These are phyloP conservation scores for Colinus virginianus DNA, from an alignment of 2,113 vertebrate genomes.

Conservation along the genomic window DNA sequence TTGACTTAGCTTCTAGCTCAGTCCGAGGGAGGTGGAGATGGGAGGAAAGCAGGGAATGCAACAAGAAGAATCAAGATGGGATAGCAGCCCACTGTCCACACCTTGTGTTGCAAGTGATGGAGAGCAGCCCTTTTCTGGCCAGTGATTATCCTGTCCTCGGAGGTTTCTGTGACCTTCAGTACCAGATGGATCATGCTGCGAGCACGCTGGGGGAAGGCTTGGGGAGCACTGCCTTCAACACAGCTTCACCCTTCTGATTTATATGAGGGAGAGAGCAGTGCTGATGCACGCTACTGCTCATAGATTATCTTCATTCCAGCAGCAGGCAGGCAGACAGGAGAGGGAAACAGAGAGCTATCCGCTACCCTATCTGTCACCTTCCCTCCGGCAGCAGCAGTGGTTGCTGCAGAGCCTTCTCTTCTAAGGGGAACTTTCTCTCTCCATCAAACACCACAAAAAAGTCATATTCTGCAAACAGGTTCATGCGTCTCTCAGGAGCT, in stretches of 20 bases:
- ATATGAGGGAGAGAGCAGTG: background rate
- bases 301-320: slow-evolving; percentile 68
- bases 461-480: slow-evolving; percentile 28
- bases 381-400: background rate
- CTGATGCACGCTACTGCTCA: slow-evolving; percentile 35
- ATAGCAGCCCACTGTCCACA: background rate
- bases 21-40: background rate
- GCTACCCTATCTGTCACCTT: slow-evolving; percentile 45
- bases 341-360: slow-evolving; percentile 10
- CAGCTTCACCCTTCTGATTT: slow-evolving; percentile 53
- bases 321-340: slow-evolving; percentile 26
- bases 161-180: slow-evolving; percentile 59
- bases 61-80: fast-evolving
- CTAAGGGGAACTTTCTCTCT: slow-evolving; percentile 39
- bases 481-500: slow-evolving; percentile 4
- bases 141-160: background rate
- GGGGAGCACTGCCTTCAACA: slow-evolving; percentile 42
- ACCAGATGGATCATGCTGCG: slow-evolving; percentile 43
- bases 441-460: slow-evolving; percentile 33
- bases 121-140: background rate
- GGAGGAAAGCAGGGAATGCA: background rate
- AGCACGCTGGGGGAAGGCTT: slow-evolving; percentile 24
- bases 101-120: background rate
- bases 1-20: background rate
- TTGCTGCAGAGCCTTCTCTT: background rate